A percentile compares a stretch with the other conserved stretches of the same genome.
Evolutionary conservation across 53 echinoderm and acorn worm genomes (phyloP).

Genomic region (Patiria pectinifera): DNA sequence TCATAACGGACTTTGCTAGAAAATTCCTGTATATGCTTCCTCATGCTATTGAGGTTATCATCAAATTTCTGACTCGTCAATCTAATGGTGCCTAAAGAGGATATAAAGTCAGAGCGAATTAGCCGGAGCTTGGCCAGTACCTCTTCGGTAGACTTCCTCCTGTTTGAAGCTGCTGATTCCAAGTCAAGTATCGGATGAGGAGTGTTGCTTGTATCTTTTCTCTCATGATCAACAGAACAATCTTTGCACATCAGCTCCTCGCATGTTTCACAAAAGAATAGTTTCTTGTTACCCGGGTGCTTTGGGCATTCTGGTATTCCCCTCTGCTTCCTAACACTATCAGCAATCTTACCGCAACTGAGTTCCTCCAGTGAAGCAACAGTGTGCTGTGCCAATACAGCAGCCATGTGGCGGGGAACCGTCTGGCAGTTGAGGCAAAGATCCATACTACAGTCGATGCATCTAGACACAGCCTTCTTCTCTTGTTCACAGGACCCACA

Average conservation of each 20-base stretch:
- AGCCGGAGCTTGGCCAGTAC: neutral
- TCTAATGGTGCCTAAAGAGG: neutral
- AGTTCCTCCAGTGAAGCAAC: slow-evolving; percentile 16
- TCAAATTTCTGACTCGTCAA: neutral
- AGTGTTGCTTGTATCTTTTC: neutral
- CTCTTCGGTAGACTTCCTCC: neutral
- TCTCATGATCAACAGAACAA: neutral
- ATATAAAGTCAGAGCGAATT: neutral
- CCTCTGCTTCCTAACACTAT: neutral
- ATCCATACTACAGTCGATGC: slow-evolving; percentile 12
- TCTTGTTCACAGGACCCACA: slow-evolving; percentile 9
- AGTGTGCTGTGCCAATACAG: neutral
- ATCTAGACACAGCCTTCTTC: slow-evolving; percentile 6
- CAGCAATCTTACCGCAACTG: neutral
- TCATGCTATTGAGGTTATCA: neutral
- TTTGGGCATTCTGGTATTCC: neutral
- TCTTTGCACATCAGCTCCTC: slow-evolving; percentile 1
- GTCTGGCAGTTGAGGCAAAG: slow-evolving; percentile 13
- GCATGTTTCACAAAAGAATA: slow-evolving; percentile 18
- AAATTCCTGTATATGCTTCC: neutral
- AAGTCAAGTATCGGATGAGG: neutral
- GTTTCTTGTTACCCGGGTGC: neutral
- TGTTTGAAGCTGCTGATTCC: slow-evolving; percentile 17
- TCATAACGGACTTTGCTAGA: neutral
- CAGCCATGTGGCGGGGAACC: neutral